Conservation (phyloP, 2,797 vertebrate genomes). For the Emys orbicularis region DNA sequence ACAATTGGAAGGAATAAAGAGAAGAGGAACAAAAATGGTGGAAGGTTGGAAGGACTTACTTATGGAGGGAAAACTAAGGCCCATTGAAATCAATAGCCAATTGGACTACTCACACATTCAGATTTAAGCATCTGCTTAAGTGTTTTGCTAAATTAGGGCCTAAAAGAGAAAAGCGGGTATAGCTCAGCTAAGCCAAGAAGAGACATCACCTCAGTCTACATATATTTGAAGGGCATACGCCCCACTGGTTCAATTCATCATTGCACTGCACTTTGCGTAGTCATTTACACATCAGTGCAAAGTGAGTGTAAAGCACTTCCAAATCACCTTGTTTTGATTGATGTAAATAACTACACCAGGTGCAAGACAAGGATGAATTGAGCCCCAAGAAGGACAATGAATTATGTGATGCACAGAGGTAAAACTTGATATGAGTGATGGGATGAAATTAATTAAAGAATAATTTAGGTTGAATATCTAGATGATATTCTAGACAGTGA, state of each 20-base stretch:
- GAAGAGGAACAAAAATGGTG: background rate
- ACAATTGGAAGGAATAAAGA: background rate
- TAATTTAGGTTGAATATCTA: constrained; percentile 29
- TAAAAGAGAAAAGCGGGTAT: background rate
- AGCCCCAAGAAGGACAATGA: background rate
- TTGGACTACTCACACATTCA: background rate
- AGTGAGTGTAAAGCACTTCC: background rate
- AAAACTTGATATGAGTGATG: background rate
- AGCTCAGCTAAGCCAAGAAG: background rate
- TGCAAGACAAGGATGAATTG: background rate
- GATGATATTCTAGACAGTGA: constrained; percentile 30
- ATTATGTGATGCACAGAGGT: background rate
- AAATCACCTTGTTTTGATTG: background rate
- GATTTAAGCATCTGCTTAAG: background rate
- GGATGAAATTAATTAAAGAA: background rate
- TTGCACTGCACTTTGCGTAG: background rate
- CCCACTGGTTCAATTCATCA: background rate
- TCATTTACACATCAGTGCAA: background rate
- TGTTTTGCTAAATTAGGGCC: background rate
- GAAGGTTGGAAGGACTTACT: background rate
- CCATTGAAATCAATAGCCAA: background rate
- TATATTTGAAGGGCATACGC: background rate
- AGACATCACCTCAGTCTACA: fast-evolving
- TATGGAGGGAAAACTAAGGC: background rate
- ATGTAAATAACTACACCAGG: background rate